A percentile compares a stretch with the other conserved stretches of the same genome.
phyloP scores from a whole-genome alignment of 2,888 invertebrate genomes.

The Brachynemurus nebulosus region DNA sequence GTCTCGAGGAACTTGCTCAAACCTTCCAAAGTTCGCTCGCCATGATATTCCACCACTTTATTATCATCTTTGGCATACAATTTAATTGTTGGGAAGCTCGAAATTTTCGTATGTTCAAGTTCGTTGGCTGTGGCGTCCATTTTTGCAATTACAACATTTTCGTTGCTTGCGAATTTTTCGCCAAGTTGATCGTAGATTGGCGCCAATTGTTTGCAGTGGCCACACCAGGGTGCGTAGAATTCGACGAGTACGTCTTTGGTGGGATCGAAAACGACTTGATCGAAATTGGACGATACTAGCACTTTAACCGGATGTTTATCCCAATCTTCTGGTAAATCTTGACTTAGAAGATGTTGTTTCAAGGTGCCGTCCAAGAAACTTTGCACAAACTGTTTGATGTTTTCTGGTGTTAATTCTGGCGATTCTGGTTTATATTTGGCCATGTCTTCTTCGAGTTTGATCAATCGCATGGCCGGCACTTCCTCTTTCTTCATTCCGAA shows the following conservation, averaged over 20 bases:
- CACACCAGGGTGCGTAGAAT: slow-evolving; percentile 99
- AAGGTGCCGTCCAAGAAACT: slow-evolving; percentile 83
- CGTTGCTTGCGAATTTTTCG: slow-evolving; percentile 78
- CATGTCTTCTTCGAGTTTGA: slow-evolving; percentile 94
- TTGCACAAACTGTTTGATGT: slow-evolving; percentile 67
- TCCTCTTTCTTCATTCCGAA: slow-evolving; percentile 96
- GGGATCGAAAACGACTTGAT: slow-evolving; percentile 75
- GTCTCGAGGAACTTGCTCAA: slow-evolving; percentile 88
- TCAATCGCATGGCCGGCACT: slow-evolving; percentile 78
- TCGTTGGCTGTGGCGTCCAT: slow-evolving; percentile 99
- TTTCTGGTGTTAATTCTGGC: slow-evolving; percentile 53
- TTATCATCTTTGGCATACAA: slow-evolving; percentile 88
- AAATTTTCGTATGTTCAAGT: slow-evolving; percentile 87
- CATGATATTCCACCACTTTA: slow-evolving; percentile 81
- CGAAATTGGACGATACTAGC: slow-evolving; percentile 92
- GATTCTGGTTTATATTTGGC: slow-evolving; percentile 88
- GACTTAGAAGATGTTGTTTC: slow-evolving; percentile 88
- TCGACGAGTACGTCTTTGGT: slow-evolving; percentile 91
- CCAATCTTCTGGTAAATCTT: slow-evolving; percentile 95
- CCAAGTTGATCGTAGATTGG: slow-evolving; percentile 95
- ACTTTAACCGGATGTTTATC: slow-evolving; percentile 84
- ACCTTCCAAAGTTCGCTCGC: slow-evolving; percentile 88
- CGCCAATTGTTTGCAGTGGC: slow-evolving; percentile 93
- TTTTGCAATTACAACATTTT: slow-evolving; percentile 85
- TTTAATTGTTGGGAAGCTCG: slow-evolving; percentile 89